These are phyloP conservation scores for Globicephala melas DNA, from an alignment of 2,113 vertebrate species.

Conservation along the genomic window DNA sequence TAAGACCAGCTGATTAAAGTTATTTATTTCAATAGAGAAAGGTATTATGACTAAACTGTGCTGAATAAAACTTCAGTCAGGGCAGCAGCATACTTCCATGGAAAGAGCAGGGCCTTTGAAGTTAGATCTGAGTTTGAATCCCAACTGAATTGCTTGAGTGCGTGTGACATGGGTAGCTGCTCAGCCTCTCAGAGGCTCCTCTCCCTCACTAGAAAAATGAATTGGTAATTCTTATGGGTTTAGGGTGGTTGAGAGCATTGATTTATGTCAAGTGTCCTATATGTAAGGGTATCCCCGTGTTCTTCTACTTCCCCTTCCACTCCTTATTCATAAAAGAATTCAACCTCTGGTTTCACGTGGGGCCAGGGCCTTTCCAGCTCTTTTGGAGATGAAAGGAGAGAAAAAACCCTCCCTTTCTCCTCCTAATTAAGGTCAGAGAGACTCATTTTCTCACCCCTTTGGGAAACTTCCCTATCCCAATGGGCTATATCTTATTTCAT, in stretches of 20 bases:
- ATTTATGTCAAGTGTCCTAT: background rate
- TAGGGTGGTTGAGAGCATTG: background rate
- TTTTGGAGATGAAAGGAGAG: background rate
- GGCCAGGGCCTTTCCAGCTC: background rate
- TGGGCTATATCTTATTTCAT: background rate
- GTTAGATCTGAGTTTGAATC: background rate
- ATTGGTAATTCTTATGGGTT: constrained; percentile 1
- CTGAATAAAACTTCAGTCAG: background rate
- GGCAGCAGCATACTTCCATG: background rate
- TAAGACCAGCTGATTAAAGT: constrained; percentile 67
- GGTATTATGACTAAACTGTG: constrained; percentile 51
- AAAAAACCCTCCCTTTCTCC: background rate
- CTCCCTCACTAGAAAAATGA: background rate
- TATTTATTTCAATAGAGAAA: constrained; percentile 64
- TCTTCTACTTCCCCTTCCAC: background rate
- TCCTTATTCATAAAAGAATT: constrained; percentile 6
- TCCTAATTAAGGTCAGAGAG: background rate
- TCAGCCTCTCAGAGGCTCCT: background rate
- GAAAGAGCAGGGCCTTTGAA: background rate
- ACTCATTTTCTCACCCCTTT: background rate
- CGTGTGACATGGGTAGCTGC: background rate
- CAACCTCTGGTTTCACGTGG: background rate
- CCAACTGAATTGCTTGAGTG: background rate
- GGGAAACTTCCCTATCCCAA: background rate
- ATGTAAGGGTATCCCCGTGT: background rate